These are phyloP conservation scores for Dasyornis broadbenti DNA, from an alignment of 2,113 vertebrate genomes.

Conservation along the genomic window DNA sequence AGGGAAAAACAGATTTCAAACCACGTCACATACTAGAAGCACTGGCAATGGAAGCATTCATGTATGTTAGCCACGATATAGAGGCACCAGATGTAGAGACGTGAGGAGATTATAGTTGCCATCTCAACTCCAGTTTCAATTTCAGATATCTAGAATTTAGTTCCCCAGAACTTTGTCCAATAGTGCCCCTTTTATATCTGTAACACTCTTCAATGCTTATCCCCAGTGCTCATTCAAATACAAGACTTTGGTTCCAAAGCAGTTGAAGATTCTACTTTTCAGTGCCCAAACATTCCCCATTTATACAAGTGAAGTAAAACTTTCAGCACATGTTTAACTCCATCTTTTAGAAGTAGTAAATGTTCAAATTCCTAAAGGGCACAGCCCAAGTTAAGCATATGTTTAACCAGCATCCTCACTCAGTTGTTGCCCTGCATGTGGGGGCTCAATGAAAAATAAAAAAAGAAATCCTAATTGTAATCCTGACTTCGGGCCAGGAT, in stretches of 20 bases:
- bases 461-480: not conserved
- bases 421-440: not conserved
- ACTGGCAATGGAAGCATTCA: constrained; percentile 24
- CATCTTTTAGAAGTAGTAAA: not conserved
- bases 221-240: not conserved
- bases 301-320: not conserved
- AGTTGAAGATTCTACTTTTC: not conserved
- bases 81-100: not conserved
- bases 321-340: not conserved
- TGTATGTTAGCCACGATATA: constrained; percentile 1
- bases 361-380: not conserved
- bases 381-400: not conserved
- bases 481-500: not conserved
- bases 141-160: not conserved
- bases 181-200: not conserved
- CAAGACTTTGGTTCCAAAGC: not conserved
- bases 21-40: constrained; percentile 14
- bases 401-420: not conserved
- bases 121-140: not conserved
- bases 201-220: not conserved
- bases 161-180: not conserved
- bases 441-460: not conserved
- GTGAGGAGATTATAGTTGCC: not conserved
- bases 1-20: constrained; percentile 46
- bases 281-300: not conserved